Evolutionary conservation across 1,140 invertebrate species (phyloP), one percentile per base, ranked within the genome.

Genomic region (Caenorhabditis tropicalis): DNA sequence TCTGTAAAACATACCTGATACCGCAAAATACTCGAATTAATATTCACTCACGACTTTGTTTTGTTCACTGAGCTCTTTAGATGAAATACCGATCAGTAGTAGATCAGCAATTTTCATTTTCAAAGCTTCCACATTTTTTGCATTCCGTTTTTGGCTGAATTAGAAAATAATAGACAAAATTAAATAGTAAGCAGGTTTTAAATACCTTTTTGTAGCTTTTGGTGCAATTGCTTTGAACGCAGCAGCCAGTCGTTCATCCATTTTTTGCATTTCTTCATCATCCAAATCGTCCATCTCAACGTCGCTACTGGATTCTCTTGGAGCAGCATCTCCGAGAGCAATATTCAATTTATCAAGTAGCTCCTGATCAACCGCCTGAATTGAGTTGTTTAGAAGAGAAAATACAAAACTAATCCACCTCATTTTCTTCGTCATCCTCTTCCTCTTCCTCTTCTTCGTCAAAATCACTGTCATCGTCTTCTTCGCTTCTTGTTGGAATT

Each of bases 101-200:
- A 74, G 65, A 24, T 74, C 65, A 15, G 65, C 65, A 24, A 74
- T 74, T 74, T 74, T 74, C 65, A 74, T 74, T 74, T 74, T 74
- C 33, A 74, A 15, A 36, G 65, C 65, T 24, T 74, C 65, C 4
- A 74, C 65, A 74, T n/a, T 74, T 15, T 74, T 74, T 3, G 65
- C 65, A n/a, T 36, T 74, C 2, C 65, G 36, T 46, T 74, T 74
- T n/a, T 43, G 24, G 33, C 36, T 46, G 58, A n/a, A n/a, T n/a
- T n/a, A n/a, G 4, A 65, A 65, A 65, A 16, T 27, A 19, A 4
- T 7, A 7, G 1, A 29, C 31, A 31, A 1, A 29, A 60, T 12
- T 29, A 9, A 5, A 31, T 7, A 60, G 2, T 31, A 12, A n/a
- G n/a, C n/a, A n/a, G 27, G 33, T 19, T 19, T 36, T 4, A n/a